These are phyloP conservation scores for Syrphus vitripennis DNA, from an alignment of 2,888 invertebrate species.

Conservation along the genomic window DNA sequence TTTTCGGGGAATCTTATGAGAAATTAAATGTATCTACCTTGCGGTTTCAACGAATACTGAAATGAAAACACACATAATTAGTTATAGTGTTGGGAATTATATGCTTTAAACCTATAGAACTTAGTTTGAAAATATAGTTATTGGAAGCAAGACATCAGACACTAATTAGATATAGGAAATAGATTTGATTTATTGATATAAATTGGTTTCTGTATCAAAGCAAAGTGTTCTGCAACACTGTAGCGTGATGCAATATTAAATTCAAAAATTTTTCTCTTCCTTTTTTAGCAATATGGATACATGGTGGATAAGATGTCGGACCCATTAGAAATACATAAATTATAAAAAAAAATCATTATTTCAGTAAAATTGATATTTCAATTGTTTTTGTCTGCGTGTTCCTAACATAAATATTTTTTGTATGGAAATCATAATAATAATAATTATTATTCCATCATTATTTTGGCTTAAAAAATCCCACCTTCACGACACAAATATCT, in stretches of 20 bases:
- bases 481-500: background rate
- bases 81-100: slow-evolving; percentile 67
- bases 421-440: too few relatives aligned
- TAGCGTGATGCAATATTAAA: too few relatives aligned
- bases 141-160: slow-evolving; percentile 49
- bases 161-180: slow-evolving; percentile 51
- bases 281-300: too few relatives aligned
- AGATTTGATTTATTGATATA: slow-evolving; percentile 69
- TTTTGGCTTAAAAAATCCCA: background rate
- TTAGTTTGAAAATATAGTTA: background rate
- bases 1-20: slow-evolving; percentile 69
- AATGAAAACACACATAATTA: slow-evolving; percentile 58
- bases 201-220: slow-evolving; percentile 21
- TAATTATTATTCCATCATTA: background rate
- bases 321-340: too few relatives aligned
- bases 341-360: too few relatives aligned
- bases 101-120: slow-evolving; percentile 10
- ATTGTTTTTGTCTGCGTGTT: too few relatives aligned
- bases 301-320: too few relatives aligned
- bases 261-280: too few relatives aligned
- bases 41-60: slow-evolving; percentile 58
- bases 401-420: too few relatives aligned
- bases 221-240: too few relatives aligned
- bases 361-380: too few relatives aligned
- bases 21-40: slow-evolving; percentile 63